Evolutionary conservation across 2,888 invertebrate species (phyloP).

Genomic region (Cenopis cana): DNA sequence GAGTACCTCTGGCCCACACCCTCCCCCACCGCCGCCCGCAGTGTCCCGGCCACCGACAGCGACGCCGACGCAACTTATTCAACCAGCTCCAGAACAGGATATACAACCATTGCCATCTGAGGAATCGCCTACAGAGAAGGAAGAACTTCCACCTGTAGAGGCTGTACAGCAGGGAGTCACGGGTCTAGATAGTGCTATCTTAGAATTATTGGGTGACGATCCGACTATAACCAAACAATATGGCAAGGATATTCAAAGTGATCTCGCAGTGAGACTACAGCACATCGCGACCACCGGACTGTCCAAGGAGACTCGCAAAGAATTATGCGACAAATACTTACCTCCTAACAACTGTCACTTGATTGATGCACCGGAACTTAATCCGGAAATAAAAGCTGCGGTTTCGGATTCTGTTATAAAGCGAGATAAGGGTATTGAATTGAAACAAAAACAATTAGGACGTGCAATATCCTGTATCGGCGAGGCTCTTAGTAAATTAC

Average conservation of each 20-base stretch:
- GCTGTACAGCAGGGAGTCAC: neutral
- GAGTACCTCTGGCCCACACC: neutral
- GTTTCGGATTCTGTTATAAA: slow-evolving; percentile 46
- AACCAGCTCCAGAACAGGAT: neutral
- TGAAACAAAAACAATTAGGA: slow-evolving; percentile 49
- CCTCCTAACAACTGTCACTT: slow-evolving; percentile 46
- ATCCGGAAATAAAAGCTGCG: slow-evolving; percentile 49
- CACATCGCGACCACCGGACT: slow-evolving; percentile 47
- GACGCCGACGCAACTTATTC: neutral
- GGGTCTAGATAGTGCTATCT: slow-evolving; percentile 24
- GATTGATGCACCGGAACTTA: slow-evolving; percentile 49
- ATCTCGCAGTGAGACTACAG: slow-evolving; percentile 46
- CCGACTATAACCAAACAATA: slow-evolving; percentile 44
- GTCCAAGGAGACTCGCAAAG: slow-evolving; percentile 46
- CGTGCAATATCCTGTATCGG: slow-evolving; percentile 46
- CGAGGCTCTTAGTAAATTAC: neutral
- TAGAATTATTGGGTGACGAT: slow-evolving; percentile 45
- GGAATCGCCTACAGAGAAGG: neutral
- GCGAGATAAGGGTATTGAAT: slow-evolving; percentile 48
- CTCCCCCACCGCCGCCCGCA: neutral
- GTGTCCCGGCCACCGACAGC: neutral
- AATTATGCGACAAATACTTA: slow-evolving; percentile 46
- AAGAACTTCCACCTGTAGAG: neutral
- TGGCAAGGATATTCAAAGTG: slow-evolving; percentile 47
- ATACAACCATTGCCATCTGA: neutral